Evolutionary conservation across 2,888 invertebrate species (phyloP).

Genomic region (Drosophila stalkeri): DNA sequence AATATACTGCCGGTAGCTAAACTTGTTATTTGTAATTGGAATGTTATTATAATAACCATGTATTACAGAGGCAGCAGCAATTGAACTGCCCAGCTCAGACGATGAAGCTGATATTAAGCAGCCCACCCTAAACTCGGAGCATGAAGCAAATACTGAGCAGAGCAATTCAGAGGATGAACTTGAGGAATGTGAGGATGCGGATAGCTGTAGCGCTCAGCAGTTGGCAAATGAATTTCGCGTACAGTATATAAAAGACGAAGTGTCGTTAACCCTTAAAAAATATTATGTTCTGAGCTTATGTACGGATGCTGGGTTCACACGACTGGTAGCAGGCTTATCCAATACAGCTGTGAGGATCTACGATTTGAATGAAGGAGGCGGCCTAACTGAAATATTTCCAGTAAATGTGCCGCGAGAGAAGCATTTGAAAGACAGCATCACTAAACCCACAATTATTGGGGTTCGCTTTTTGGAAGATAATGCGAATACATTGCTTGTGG

Average conservation of each 20-base stretch:
- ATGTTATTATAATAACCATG: background rate
- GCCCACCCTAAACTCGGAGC: too few species aligned
- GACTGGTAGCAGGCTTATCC: constrained; percentile 86
- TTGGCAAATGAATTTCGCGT: constrained; percentile 73
- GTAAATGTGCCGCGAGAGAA: constrained; percentile 8
- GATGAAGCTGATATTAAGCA: constrained; percentile 68
- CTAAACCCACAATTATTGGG: too few species aligned
- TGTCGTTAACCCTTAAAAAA: constrained; percentile 86
- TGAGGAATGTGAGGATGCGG: constrained; percentile 68
- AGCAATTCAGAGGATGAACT: constrained; percentile 70
- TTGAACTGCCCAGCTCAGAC: constrained; percentile 55
- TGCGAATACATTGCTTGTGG: constrained; percentile 74
- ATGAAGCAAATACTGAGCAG: constrained; percentile 17
- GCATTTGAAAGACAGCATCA: too few species aligned
- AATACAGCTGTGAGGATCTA: constrained; percentile 86
- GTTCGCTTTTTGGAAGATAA: constrained; percentile 80
- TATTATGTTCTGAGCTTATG: constrained; percentile 88
- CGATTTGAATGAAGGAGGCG: constrained; percentile 84
- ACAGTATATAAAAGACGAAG: constrained; percentile 85
- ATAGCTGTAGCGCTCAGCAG: constrained; percentile 76
- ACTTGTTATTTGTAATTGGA: background rate
- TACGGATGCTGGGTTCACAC: constrained; percentile 85
- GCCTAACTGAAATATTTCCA: constrained; percentile 65
- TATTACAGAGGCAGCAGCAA: constrained; percentile 45
- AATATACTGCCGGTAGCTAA: constrained; percentile 46